Base-by-base conservation (phyloP, 2,888 invertebrate species). In the Amblyteles armatorius region DNA sequence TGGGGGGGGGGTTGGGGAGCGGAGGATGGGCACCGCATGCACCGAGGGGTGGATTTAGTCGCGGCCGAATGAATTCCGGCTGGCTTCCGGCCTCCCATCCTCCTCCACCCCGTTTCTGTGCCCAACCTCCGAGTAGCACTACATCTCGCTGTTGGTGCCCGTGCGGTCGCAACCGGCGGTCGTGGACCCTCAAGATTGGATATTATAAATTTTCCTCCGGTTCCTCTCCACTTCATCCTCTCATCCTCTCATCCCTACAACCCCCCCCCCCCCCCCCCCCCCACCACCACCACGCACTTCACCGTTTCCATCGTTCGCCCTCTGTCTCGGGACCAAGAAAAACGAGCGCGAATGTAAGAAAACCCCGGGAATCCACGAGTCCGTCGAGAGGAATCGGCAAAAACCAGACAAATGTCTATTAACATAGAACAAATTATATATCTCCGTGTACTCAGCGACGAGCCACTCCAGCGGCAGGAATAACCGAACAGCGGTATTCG, bases 31-130 rank as follows among this genome's bases (percentile, higher is more conserved):
- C 33, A 73, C 73, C 57, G 67, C 73, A 73, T 60, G 63, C 57
- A 80, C 80, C 81, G 26, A 36, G 74, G 68, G 36, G 63, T 82
- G 81, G 81, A 82, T 82, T 76, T 82, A 82, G 63, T 82, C 81
- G 69, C 69, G 81, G 81, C 81, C 76, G 81, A 82, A 82, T 82
- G 81, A 82, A 82, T 82, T 82, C 68, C 81, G 68, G 60, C 68
- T 60, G 50, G 81, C 69, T 82, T 82, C 81, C 76, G 81, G 81
- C 63, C 67, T 57, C 73, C 74, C 33, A 11, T 68, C 69, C 40
- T 67, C 76, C 13, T n/a, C 19, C 13, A 11, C 55, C n/a, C 11
- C 36, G 36, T 44, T 22, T 33, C 69, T 71, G 60, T 29, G 22
- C 19, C 68, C 60, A 19, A 26, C 50, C 26, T 29, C 44, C 52